Evolutionary conservation across 2,888 invertebrate genomes (phyloP).

Genomic region (Nomada flava): DNA sequence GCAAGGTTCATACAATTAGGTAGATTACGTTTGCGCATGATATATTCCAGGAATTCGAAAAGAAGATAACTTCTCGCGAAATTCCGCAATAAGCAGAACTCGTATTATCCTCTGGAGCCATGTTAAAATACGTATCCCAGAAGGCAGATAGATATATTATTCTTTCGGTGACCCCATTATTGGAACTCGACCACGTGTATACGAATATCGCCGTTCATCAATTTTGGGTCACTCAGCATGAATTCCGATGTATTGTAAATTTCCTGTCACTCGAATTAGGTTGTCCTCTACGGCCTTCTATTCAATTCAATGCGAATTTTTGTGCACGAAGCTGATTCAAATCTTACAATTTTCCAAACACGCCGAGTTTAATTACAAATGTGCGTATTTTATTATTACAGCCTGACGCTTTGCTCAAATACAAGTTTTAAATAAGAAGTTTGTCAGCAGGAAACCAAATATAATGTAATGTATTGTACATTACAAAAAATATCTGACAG

Average conservation of each 20-base stretch:
- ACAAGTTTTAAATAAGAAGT: no score
- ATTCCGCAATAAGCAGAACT: slow-evolving; percentile 18
- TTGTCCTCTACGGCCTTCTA: not conserved
- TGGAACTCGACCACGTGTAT: slow-evolving; percentile 1
- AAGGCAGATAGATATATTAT: slow-evolving; percentile 54
- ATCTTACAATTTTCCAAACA: not conserved
- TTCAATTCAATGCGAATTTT: not conserved
- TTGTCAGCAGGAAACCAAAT: no score
- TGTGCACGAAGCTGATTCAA: not conserved
- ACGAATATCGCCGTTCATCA: not conserved
- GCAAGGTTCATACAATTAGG: no score
- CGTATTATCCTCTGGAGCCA: slow-evolving; percentile 24
- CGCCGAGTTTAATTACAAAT: not conserved
- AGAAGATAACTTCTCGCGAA: not conserved
- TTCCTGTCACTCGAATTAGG: not conserved
- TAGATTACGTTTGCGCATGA: no score
- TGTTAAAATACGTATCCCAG: slow-evolving; percentile 38
- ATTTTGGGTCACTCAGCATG: slow-evolving; percentile 4
- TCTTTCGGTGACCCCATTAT: slow-evolving; percentile 39
- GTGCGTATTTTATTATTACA: not conserved
- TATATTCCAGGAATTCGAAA: not conserved
- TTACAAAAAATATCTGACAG: no score
- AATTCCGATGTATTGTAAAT: not conserved
- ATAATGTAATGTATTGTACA: no score
- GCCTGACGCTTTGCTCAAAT: no score